A percentile compares a stretch with the other conserved stretches of the same genome.
These are phyloP conservation scores for Cephus rjabovi DNA, from an alignment of 2,888 invertebrate genomes.

Conservation along the genomic window DNA sequence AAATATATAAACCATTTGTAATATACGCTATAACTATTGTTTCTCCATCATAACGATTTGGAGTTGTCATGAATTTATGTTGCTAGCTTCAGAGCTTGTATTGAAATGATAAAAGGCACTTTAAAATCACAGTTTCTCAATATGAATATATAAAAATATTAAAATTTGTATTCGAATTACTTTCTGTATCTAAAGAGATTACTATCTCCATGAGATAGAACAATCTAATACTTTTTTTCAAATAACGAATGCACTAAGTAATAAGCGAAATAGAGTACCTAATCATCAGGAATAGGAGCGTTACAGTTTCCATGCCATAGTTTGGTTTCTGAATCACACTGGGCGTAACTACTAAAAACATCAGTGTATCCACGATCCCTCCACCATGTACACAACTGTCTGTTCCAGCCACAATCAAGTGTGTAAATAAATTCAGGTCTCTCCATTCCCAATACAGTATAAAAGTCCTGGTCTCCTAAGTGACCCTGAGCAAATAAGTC, in stretches of 20 bases:
- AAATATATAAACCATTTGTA: slow-evolving; percentile 1
- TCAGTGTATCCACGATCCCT: slow-evolving; percentile 78
- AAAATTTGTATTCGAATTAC: background rate
- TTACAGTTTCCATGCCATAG: slow-evolving; percentile 83
- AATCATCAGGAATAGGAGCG: slow-evolving; percentile 72
- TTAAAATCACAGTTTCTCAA: background rate
- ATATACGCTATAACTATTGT: background rate
- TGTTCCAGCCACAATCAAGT: slow-evolving; percentile 83
- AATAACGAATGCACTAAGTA: background rate
- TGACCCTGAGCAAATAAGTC: slow-evolving; percentile 69
- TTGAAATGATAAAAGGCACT: background rate
- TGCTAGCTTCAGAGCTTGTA: background rate
- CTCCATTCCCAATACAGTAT: slow-evolving; percentile 77
- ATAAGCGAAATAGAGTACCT: slow-evolving; percentile 9
- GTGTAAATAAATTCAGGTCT: slow-evolving; percentile 78
- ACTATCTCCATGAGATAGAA: background rate
- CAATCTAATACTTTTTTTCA: background rate
- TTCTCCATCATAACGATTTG: background rate
- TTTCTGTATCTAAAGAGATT: background rate
- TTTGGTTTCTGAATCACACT: slow-evolving; percentile 74
- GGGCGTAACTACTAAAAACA: slow-evolving; percentile 78
- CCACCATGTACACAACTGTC: slow-evolving; percentile 88
- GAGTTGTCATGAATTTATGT: background rate
- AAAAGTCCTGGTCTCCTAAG: slow-evolving; percentile 87
- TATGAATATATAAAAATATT: background rate